Evolutionary conservation across 2,797 vertebrate species (phyloP), one percentile per base, ranked within the genome.

Genomic region (Megalops cyprinoides): DNA sequence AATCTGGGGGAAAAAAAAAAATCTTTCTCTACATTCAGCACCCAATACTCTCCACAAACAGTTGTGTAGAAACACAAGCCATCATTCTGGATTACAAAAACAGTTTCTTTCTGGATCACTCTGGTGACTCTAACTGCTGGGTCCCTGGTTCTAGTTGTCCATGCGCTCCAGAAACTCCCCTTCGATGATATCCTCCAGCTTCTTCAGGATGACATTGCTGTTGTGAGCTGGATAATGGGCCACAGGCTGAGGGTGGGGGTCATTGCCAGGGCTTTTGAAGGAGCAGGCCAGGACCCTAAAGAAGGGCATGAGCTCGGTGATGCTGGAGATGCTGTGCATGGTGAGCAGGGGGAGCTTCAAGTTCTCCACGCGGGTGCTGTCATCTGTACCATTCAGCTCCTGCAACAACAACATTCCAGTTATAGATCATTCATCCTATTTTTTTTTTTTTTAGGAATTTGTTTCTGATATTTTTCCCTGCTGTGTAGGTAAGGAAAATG

Each of bases 161-260:
- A 95, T 87, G 81, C 89, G 91, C 86, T 98, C 97, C 69, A 98
- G 89, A 86, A 99, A 99, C 84, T 99, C 98, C n/a, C 84, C 89
- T 81, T 97, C 95, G 9, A 94, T 95, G 34, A 95, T 95, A 39
- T 89, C 86, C 84, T 99, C 97, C 60, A 99, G 93, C 67, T 90
- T 93, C 65, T 87, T 91, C 80, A 99, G 86, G 86, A 96, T 91
- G 14, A 69, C 79, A 0, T 84, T 84, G n/a, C 91, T 82, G 44
- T 82, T 93, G 31, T 88, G 48, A 48, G 92, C 85, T 0, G 88
- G 91, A 56, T 89, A 93, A 56, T 94, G 92, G 3, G 74, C 37
- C 23, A 84, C 53, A 2, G 85, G 9, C 53, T 87, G 74, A 0
- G 80, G 34, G 2, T 0, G 0, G 58, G 48, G 15, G 83, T 37